Percentiles rank a stretch among this genome's conserved stretches.
Evolutionary conservation across 1,140 invertebrate genomes (phyloP).

Genomic region (Ceratina calcarata): DNA sequence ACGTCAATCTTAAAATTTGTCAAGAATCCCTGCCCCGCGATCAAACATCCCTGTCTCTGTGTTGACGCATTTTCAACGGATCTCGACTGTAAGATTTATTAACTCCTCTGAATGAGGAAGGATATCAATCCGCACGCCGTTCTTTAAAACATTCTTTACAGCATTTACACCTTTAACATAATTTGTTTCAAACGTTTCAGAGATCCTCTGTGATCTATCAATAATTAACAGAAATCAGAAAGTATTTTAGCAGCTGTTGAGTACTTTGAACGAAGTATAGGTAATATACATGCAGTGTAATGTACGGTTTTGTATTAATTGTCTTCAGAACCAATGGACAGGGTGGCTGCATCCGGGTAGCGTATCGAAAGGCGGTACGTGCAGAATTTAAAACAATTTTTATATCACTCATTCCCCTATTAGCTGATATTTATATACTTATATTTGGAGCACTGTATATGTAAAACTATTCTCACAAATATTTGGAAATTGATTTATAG

Average conservation of each 20-base stretch:
- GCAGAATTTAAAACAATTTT: too few relatives aligned
- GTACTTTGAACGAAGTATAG: too few relatives aligned
- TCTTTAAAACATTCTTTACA: not conserved
- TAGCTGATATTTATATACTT: too few relatives aligned
- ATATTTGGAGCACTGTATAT: too few relatives aligned
- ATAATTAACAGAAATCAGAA: too few relatives aligned
- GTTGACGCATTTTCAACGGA: slow-evolving; percentile 2
- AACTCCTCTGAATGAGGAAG: not conserved
- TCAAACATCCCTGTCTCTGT: not conserved
- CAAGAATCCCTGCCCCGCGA: slow-evolving; percentile 41
- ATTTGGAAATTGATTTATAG: not conserved
- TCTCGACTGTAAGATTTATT: not conserved
- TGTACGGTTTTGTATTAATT: too few relatives aligned
- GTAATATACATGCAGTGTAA: too few relatives aligned
- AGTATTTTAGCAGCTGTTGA: too few relatives aligned
- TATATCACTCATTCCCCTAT: too few relatives aligned
- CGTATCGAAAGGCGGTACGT: too few relatives aligned
- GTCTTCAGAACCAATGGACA: too few relatives aligned
- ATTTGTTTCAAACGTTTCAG: not conserved
- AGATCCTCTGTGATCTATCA: not conserved
- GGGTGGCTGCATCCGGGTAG: too few relatives aligned
- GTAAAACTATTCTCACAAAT: not conserved
- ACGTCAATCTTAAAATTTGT: slow-evolving; percentile 65
- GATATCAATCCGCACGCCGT: not conserved
- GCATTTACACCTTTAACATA: not conserved